Percentiles rank a stretch among this genome's conserved stretches.
Evolutionary conservation across 92 coral and sea anemone genomes (phyloP).

Genomic region (Umimayanthus kanabou): DNA sequence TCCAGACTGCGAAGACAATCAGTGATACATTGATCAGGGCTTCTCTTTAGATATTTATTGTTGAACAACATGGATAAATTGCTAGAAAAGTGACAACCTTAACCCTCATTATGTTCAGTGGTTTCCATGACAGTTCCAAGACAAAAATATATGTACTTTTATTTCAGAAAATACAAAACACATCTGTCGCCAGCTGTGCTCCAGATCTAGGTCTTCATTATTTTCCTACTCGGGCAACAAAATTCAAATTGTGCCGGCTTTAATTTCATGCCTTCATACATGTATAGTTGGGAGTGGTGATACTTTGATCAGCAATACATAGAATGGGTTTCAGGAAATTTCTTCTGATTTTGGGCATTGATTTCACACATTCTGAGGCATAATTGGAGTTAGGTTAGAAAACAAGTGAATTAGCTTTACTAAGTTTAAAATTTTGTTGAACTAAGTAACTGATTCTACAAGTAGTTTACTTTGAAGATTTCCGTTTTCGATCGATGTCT

Average conservation of each 20-base stretch:
- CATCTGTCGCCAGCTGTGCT: too few relatives aligned
- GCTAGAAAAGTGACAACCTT: too few relatives aligned
- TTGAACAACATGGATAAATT: not conserved
- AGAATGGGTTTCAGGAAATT: not conserved
- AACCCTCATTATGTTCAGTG: too few relatives aligned
- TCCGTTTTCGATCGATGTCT: not conserved
- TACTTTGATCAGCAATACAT: conserved; percentile 21
- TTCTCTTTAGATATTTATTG: not conserved
- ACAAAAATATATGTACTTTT: too few relatives aligned
- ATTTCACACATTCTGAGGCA: not conserved
- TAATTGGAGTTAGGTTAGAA: not conserved
- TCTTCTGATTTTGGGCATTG: not conserved
- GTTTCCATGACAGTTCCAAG: too few relatives aligned
- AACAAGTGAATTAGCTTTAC: not conserved
- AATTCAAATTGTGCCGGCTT: too few relatives aligned
- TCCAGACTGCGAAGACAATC: conserved; percentile 41
- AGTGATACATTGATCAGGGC: not conserved
- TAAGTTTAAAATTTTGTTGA: too few relatives aligned
- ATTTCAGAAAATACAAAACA: too few relatives aligned
- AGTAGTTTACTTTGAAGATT: not conserved
- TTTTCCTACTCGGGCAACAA: too few relatives aligned
- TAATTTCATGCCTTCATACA: too few relatives aligned
- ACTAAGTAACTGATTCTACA: too few relatives aligned
- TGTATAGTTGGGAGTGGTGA: conserved; percentile 1
- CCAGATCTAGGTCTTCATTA: too few relatives aligned